These are phyloP conservation scores for Corydoras maculifer DNA, from an alignment of 2,113 vertebrate species.

Conservation along the genomic window DNA sequence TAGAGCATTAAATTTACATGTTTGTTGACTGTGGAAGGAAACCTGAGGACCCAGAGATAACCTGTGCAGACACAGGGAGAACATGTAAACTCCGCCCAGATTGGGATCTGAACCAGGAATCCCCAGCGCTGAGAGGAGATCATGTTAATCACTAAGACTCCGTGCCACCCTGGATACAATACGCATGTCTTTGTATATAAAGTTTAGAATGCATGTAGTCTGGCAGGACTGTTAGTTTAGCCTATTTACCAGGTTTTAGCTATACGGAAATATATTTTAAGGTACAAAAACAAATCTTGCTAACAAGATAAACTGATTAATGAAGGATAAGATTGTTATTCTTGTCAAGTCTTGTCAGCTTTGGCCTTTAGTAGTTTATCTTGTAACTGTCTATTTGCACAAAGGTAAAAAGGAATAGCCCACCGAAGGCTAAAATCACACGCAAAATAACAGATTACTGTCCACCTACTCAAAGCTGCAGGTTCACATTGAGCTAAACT, in stretches of 20 bases:
- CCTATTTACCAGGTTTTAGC: conserved; percentile 5
- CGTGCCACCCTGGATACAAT: no score
- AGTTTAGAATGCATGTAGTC: neutral
- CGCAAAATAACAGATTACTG: conserved; percentile 20
- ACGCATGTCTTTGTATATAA: no score
- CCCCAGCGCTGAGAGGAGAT: no score
- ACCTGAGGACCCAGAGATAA: no score
- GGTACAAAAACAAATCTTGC: neutral
- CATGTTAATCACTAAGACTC: no score
- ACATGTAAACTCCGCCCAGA: no score
- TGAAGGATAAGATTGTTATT: conserved; percentile 14
- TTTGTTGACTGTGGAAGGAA: no score
- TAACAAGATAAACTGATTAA: neutral
- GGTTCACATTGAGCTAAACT: conserved; percentile 1
- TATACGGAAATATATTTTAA: conserved; percentile 3
- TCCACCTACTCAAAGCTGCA: conserved; percentile 8
- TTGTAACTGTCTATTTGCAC: conserved; percentile 8
- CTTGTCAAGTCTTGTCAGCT: conserved; percentile 18
- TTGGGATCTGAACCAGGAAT: no score
- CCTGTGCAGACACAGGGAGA: no score
- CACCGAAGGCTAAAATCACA: conserved; percentile 9
- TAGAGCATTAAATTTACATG: no score
- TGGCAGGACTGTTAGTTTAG: neutral
- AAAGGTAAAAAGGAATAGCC: conserved; percentile 13
- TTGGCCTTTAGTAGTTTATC: conserved; percentile 21